These are phyloP conservation scores for Bursaphelenchus mucronatus DNA, from an alignment of 1,140 invertebrate genomes.

Conservation along the genomic window DNA sequence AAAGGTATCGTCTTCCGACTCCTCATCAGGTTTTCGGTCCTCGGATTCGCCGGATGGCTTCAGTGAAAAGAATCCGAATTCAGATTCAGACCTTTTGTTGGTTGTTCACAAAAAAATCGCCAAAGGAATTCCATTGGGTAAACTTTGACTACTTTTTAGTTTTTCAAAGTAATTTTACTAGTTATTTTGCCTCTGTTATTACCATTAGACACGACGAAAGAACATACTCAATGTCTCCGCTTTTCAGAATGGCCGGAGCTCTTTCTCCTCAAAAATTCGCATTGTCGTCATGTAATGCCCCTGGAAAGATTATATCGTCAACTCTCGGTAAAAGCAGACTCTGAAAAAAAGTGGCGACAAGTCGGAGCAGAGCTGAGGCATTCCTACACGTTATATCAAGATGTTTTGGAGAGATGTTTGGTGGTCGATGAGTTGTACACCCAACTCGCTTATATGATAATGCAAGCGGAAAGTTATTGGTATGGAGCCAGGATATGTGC, in stretches of 20 bases:
- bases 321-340: slow-evolving; percentile 15
- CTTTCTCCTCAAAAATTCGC: slow-evolving; percentile 31
- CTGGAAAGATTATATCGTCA: slow-evolving; percentile 21
- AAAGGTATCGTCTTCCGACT: slow-evolving; percentile 4
- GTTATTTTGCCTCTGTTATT: background rate
- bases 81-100: background rate
- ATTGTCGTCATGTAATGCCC: slow-evolving; percentile 28
- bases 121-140: background rate
- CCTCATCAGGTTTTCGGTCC: background rate
- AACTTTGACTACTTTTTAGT: background rate
- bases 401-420: slow-evolving; percentile 13
- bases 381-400: slow-evolving; percentile 8
- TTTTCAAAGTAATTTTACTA: background rate
- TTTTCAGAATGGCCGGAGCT: slow-evolving; percentile 34
- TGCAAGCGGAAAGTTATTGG: slow-evolving; percentile 34
- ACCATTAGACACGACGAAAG: background rate
- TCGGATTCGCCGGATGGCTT: background rate
- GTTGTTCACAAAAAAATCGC: background rate
- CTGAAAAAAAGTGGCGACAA: background rate
- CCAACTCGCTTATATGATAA: slow-evolving; percentile 25
- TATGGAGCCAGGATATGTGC: slow-evolving; percentile 26
- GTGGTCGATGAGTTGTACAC: slow-evolving; percentile 35
- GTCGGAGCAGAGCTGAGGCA: slow-evolving; percentile 10
- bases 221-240: background rate
- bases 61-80: background rate